phyloP scores from a whole-genome alignment of 2,113 vertebrate species.

The Chiloscyllium plagiosum region DNA sequence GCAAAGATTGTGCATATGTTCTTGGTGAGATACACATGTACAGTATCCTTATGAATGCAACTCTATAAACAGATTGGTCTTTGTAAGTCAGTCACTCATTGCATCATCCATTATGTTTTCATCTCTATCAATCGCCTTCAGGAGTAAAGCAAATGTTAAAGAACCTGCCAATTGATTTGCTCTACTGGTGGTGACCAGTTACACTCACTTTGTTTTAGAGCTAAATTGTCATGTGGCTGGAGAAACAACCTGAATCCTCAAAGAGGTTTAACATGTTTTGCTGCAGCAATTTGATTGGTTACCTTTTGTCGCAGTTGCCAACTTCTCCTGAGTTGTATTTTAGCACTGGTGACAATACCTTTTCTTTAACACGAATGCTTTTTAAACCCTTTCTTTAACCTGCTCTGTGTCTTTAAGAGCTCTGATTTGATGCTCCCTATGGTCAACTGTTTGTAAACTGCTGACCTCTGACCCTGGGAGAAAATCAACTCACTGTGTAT shows the following conservation, averaged over 20 bases:
- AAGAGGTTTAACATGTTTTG: background rate
- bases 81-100: background rate
- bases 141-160: background rate
- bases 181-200: background rate
- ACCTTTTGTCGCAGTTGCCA: background rate
- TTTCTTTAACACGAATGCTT: background rate
- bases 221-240: background rate
- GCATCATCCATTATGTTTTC: background rate
- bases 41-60: no score
- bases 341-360: background rate
- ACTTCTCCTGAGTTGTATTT: background rate
- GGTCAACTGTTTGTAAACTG: background rate
- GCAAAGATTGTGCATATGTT: no score
- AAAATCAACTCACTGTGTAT: background rate
- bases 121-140: background rate
- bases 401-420: background rate
- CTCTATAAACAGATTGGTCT: background rate
- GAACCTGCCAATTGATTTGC: background rate
- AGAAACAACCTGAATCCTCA: background rate
- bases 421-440: background rate
- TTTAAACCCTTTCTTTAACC: background rate
- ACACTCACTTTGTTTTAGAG: background rate
- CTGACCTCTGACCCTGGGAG: background rate
- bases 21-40: no score
- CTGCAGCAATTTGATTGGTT: background rate